Evolutionary conservation across 2,113 vertebrate species (phyloP).

Genomic region (Dromas ardeola): DNA sequence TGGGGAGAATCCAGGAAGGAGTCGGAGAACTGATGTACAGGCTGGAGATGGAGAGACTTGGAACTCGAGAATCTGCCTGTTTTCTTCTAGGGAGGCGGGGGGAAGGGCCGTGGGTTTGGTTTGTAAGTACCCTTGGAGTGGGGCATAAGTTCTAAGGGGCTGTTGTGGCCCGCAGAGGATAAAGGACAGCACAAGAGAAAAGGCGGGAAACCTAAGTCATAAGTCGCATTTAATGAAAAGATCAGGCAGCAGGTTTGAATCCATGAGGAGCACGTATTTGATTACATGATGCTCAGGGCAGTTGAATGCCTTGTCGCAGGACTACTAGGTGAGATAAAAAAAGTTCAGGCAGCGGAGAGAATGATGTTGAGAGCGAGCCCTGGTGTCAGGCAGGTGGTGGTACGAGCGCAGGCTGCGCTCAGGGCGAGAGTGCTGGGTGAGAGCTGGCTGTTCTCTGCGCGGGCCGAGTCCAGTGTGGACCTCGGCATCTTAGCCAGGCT

Average conservation of each 20-base stretch:
- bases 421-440: rapidly evolving
- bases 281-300: rapidly evolving
- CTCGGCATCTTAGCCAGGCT: rapidly evolving
- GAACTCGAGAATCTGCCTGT: rapidly evolving
- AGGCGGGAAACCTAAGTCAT: background rate
- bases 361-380: too few relatives aligned
- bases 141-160: background rate
- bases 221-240: background rate
- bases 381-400: background rate
- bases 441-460: too few relatives aligned
- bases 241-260: background rate
- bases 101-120: background rate
- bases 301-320: background rate
- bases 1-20: background rate
- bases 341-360: background rate
- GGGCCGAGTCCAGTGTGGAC: background rate
- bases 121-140: background rate
- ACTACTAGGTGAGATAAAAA: background rate
- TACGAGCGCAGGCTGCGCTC: too few relatives aligned
- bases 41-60: too few relatives aligned
- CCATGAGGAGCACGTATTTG: rapidly evolving
- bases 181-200: background rate
- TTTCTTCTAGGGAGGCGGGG: rapidly evolving
- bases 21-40: too few relatives aligned
- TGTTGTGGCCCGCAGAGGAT: background rate